Percentiles rank a stretch among this genome's conserved stretches.
Evolutionary conservation across 2,797 vertebrate genomes (phyloP).

Genomic region (Lithobates pipiens): DNA sequence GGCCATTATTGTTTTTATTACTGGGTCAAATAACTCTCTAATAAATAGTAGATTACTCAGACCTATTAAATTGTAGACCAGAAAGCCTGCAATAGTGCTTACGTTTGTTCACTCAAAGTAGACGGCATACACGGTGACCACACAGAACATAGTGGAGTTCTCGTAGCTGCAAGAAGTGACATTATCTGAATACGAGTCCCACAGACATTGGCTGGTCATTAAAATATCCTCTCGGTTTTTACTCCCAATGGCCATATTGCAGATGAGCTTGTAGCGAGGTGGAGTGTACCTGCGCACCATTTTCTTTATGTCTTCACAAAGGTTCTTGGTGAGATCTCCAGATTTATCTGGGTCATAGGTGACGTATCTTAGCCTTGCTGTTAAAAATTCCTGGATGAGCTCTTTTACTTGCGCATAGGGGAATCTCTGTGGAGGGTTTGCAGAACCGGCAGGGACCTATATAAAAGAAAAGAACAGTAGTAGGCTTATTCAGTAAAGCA

Average conservation of each 20-base stretch:
- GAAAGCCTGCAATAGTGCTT: neutral
- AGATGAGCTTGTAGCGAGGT: slow-evolving; percentile 54
- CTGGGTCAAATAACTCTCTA: no score
- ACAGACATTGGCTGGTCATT: slow-evolving; percentile 64
- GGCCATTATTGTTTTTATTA: no score
- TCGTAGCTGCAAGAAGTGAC: slow-evolving; percentile 44
- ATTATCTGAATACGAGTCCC: slow-evolving; percentile 61
- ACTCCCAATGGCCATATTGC: slow-evolving; percentile 50
- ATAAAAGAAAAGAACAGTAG: neutral
- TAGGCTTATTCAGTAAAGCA: neutral
- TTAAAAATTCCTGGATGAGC: slow-evolving; percentile 62
- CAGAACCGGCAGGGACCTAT: slow-evolving; percentile 55
- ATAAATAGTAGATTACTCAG: no score
- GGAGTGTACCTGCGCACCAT: slow-evolving; percentile 54
- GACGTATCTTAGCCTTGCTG: slow-evolving; percentile 24
- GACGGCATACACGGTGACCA: slow-evolving; percentile 23
- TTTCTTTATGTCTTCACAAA: slow-evolving; percentile 52
- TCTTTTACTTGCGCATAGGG: slow-evolving; percentile 2
- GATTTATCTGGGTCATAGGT: slow-evolving; percentile 41
- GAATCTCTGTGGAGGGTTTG: slow-evolving; percentile 51
- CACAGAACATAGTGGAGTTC: slow-evolving; percentile 63
- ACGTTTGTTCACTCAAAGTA: slow-evolving; percentile 55
- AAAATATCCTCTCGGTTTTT: slow-evolving; percentile 41
- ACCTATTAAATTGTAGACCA: no score
- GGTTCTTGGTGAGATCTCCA: slow-evolving; percentile 34